These are phyloP conservation scores for Sebastes variabilis DNA, from an alignment of 2,797 vertebrate genomes.

Conservation along the genomic window DNA sequence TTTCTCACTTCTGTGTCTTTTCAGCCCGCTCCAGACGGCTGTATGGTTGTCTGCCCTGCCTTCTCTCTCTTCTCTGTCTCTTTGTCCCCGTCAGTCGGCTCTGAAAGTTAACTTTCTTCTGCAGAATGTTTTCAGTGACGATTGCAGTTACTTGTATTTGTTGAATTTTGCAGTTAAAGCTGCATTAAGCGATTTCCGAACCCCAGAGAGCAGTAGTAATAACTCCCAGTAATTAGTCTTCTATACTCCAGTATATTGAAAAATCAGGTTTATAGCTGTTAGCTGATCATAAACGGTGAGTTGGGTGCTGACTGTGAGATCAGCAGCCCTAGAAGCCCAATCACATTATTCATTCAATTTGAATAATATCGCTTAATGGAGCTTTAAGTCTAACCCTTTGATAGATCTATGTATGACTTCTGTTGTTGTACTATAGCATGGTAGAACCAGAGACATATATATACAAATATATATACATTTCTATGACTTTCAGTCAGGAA, in stretches of 20 bases:
- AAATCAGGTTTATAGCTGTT: not conserved
- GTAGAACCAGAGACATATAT: slow-evolving; percentile 59
- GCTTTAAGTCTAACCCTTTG: slow-evolving; percentile 20
- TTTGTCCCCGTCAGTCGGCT: not conserved
- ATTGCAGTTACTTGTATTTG: not conserved
- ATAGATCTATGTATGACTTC: not conserved
- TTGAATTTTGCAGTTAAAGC: slow-evolving; percentile 32
- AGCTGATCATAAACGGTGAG: not conserved
- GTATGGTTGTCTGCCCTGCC: slow-evolving; percentile 1
- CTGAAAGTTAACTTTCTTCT: slow-evolving; percentile 5
- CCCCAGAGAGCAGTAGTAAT: not conserved
- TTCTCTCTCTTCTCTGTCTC: slow-evolving; percentile 3
- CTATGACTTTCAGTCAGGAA: not conserved
- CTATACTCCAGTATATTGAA: not conserved
- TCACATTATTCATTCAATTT: not conserved
- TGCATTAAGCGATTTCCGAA: slow-evolving; percentile 37
- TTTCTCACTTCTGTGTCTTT: slow-evolving; percentile 43
- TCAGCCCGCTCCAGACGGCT: slow-evolving; percentile 30
- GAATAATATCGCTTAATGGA: slow-evolving; percentile 41
- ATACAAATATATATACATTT: not conserved
- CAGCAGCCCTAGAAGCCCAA: not conserved
- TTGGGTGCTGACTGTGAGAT: not conserved
- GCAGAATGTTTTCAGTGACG: not conserved
- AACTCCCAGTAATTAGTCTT: not conserved
- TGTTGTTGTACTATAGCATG: slow-evolving; percentile 15